These are phyloP conservation scores for Scortum barcoo DNA, from an alignment of 2,113 vertebrate genomes.

Conservation along the genomic window DNA sequence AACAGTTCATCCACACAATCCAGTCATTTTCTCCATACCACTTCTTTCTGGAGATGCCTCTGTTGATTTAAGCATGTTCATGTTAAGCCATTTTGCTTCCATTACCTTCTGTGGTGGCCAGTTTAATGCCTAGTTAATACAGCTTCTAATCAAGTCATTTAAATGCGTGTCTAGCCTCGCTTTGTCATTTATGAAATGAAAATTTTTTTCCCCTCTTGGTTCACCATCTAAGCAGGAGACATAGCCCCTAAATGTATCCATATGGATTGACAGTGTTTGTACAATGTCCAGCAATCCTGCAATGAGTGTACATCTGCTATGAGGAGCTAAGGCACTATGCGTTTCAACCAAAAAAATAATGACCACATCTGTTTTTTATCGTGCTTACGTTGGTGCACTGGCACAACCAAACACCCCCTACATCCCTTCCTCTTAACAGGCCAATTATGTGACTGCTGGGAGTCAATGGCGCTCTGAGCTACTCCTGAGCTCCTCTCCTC, in stretches of 20 bases:
- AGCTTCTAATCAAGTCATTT: slow-evolving; percentile 3
- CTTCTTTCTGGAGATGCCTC: slow-evolving; percentile 33
- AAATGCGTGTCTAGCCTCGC: neutral
- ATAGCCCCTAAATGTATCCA: neutral
- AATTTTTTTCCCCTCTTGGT: slow-evolving; percentile 2
- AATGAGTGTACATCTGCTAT: neutral
- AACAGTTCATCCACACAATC: slow-evolving; percentile 30
- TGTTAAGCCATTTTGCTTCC: slow-evolving; percentile 9
- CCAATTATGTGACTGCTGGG: slow-evolving; percentile 84
- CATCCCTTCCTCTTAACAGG: slow-evolving; percentile 74
- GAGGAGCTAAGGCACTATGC: neutral
- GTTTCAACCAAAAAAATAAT: slow-evolving; percentile 25
- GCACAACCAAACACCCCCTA: slow-evolving; percentile 35
- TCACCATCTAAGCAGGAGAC: neutral
- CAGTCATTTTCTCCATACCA: slow-evolving; percentile 35
- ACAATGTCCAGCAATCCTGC: neutral
- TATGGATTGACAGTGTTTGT: neutral
- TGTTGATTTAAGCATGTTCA: slow-evolving; percentile 37
- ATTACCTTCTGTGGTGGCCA: slow-evolving; percentile 7
- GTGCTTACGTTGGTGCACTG: slow-evolving; percentile 24
- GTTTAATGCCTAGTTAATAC: slow-evolving; percentile 5
- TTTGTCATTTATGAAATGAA: neutral
- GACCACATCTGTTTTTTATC: slow-evolving; percentile 39
- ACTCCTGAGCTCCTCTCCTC: slow-evolving; percentile 77
- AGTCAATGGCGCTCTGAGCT: slow-evolving; percentile 78